Evolutionary conservation across 2,888 invertebrate genomes (phyloP).

Genomic region (Griposia aprilina): DNA sequence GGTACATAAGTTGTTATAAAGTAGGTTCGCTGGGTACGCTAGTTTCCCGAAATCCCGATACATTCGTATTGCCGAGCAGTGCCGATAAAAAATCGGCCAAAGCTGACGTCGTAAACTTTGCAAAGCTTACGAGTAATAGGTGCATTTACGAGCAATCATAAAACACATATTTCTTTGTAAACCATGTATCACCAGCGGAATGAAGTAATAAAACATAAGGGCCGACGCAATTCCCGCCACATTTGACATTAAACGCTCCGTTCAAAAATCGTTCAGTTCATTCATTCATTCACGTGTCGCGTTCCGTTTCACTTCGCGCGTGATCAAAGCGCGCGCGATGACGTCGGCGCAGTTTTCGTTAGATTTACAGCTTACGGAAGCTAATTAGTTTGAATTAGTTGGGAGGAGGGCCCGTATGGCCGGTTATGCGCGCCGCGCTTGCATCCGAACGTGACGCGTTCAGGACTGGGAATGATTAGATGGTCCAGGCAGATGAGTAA

Average conservation of each 20-base stretch:
- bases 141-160: slow-evolving; percentile 34
- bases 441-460: slow-evolving; percentile 80
- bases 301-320: slow-evolving; percentile 84
- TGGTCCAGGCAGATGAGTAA: slow-evolving; percentile 32
- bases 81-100: neutral
- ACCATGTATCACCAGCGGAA: slow-evolving; percentile 55
- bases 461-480: slow-evolving; percentile 72
- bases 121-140: slow-evolving; percentile 25
- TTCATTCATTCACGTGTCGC: slow-evolving; percentile 75
- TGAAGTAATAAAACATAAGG: slow-evolving; percentile 69
- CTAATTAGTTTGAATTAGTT: slow-evolving; percentile 82
- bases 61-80: neutral
- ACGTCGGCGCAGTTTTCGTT: slow-evolving; percentile 81
- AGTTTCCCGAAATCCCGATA: neutral
- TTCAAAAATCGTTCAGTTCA: slow-evolving; percentile 83
- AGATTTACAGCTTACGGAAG: slow-evolving; percentile 89
- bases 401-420: slow-evolving; percentile 79
- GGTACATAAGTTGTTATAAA: neutral
- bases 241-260: slow-evolving; percentile 86
- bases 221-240: slow-evolving; percentile 78
- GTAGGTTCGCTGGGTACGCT: neutral
- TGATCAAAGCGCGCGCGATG: slow-evolving; percentile 87
- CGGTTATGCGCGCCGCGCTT: slow-evolving; percentile 78
- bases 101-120: neutral
- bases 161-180: slow-evolving; percentile 39